These are phyloP conservation scores for Drosophila erecta DNA, from an alignment of 1,140 invertebrate genomes.

Conservation along the genomic window DNA sequence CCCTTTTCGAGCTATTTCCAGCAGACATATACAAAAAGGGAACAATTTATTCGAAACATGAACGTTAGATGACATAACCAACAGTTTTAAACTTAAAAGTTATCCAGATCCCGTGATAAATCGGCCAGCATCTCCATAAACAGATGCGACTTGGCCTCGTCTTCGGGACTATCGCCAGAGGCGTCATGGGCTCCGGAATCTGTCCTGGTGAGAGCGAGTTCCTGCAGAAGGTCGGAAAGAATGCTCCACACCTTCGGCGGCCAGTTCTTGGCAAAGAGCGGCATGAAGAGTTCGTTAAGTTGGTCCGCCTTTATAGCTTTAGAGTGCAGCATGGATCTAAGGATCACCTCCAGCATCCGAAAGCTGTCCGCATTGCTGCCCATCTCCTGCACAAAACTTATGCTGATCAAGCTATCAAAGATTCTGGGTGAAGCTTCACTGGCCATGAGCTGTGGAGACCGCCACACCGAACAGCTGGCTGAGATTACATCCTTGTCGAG, in stretches of 20 bases:
- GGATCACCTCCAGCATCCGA: constrained; percentile 46
- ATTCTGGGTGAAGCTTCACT: constrained; percentile 28
- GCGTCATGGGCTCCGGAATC: neutral
- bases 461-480: constrained; percentile 48
- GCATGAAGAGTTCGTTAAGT: constrained; percentile 65
- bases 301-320: constrained; percentile 50
- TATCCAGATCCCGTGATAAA: constrained; percentile 80
- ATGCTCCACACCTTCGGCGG: constrained; percentile 40
- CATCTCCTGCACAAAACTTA: constrained; percentile 56
- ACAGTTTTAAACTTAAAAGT: constrained; percentile 48
- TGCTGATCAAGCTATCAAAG: constrained; percentile 56
- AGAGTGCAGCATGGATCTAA: constrained; percentile 49
- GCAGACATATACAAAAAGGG: constrained; percentile 14
- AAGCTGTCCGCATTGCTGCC: constrained; percentile 19
- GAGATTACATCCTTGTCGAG: constrained; percentile 16
- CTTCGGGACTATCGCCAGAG: constrained; percentile 33
- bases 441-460: constrained; percentile 28
- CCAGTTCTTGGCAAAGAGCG: constrained; percentile 73
- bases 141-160: constrained; percentile 69
- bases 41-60: constrained; percentile 28
- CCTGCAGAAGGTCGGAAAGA: constrained; percentile 62
- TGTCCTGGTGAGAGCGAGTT: constrained; percentile 38
- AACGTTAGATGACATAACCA: constrained; percentile 38
- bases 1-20: constrained; percentile 34
- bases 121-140: constrained; percentile 83